Percentiles rank a stretch among this genome's conserved stretches.
These are phyloP conservation scores for Drosophila buzzatii DNA, from an alignment of 2,888 invertebrate species.

Conservation along the genomic window DNA sequence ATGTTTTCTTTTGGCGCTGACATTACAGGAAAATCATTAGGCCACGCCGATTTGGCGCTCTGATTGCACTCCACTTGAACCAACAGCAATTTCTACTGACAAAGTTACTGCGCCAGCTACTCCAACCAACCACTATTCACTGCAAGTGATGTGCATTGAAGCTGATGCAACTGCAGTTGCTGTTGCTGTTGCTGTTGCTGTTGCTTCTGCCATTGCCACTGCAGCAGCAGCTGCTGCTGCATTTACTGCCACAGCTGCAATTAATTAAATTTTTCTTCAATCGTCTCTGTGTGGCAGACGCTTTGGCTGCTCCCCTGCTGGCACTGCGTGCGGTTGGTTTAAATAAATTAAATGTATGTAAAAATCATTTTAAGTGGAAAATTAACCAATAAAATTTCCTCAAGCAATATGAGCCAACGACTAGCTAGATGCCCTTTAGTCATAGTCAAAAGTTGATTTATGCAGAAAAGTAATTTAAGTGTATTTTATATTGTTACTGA, in stretches of 20 bases:
- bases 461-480: not conserved
- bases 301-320: slow-evolving; percentile 3
- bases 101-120: not conserved
- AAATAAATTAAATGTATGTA: slow-evolving; percentile 64
- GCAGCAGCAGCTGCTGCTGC: slow-evolving; percentile 7
- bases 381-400: slow-evolving; percentile 13
- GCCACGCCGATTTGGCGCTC: slow-evolving; percentile 76
- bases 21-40: slow-evolving; percentile 81
- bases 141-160: slow-evolving; percentile 16
- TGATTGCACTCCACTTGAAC: slow-evolving; percentile 69
- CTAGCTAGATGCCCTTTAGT: not conserved
- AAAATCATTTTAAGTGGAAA: slow-evolving; percentile 64
- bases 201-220: not conserved
- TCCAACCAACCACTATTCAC: slow-evolving; percentile 14
- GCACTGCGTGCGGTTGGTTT: slow-evolving; percentile 65
- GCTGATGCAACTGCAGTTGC: slow-evolving; percentile 25
- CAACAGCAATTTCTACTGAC: slow-evolving; percentile 18
- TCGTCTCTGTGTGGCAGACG: slow-evolving; percentile 24
- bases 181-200: not conserved
- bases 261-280: slow-evolving; percentile 75
- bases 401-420: not conserved
- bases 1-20: slow-evolving; percentile 72
- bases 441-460: too few species aligned
- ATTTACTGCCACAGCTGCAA: slow-evolving; percentile 54
- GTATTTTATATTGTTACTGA: not conserved